Evolutionary conservation across 1,140 invertebrate species (phyloP).

Genomic region (Dufourea novaeangliae): DNA sequence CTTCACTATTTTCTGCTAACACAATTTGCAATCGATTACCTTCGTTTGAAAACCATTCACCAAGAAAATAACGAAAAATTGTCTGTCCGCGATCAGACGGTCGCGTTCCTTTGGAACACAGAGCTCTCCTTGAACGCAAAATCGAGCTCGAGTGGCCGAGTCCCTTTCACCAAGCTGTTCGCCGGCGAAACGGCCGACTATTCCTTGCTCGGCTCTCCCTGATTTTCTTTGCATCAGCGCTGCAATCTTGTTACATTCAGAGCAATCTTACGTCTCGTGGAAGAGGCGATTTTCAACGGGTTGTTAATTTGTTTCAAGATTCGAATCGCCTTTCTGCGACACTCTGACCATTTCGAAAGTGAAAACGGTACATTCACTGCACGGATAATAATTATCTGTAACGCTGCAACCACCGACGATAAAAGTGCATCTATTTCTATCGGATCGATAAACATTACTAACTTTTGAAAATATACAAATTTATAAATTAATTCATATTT

Average conservation of each 20-base stretch:
- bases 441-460: no score
- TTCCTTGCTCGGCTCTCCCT: constrained; percentile 17
- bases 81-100: constrained; percentile 18
- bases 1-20: no score
- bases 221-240: constrained; percentile 38
- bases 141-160: constrained; percentile 60
- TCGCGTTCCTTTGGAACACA: constrained; percentile 21
- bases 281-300: background rate
- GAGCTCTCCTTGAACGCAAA: constrained; percentile 78
- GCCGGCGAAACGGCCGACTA: constrained; percentile 39
- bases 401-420: no score
- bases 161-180: constrained; percentile 76
- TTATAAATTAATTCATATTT: no score
- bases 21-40: background rate
- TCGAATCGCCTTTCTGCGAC: background rate
- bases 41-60: background rate
- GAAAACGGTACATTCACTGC: no score
- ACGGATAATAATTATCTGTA: no score
- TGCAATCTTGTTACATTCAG: constrained; percentile 31
- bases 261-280: background rate
- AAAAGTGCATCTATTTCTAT: no score
- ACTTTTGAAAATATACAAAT: no score
- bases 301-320: background rate
- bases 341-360: background rate
- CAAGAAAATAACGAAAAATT: constrained; percentile 70